Evolutionary conservation across 2,797 vertebrate species (phyloP).

Genomic region (Florisuga fusca): DNA sequence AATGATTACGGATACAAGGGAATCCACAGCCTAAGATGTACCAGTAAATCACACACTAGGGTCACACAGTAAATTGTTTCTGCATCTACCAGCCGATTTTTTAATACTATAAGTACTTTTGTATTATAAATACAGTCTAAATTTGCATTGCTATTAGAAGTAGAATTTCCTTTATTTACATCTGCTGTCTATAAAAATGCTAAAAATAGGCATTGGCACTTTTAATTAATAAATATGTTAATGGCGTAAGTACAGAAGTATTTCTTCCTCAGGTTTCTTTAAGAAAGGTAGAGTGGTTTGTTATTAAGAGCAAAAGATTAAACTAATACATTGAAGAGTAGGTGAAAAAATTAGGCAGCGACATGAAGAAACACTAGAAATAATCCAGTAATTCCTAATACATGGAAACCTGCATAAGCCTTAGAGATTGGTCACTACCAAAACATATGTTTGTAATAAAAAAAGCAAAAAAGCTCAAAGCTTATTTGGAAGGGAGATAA

Average conservation of each 20-base stretch:
- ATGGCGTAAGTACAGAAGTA: background rate
- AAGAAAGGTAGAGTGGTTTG: background rate
- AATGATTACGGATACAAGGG: background rate
- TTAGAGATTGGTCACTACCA: background rate
- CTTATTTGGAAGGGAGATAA: background rate
- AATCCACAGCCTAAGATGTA: background rate
- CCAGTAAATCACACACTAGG: background rate
- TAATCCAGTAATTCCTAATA: background rate
- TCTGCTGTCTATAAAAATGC: background rate
- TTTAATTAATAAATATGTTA: background rate
- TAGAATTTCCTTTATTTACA: background rate
- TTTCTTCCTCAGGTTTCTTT: background rate
- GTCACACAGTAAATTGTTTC: background rate
- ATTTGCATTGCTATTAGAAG: background rate
- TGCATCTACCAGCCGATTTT: background rate
- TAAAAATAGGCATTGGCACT: background rate
- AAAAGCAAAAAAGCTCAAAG: background rate
- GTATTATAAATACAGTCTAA: background rate
- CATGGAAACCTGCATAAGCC: background rate
- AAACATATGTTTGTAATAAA: background rate
- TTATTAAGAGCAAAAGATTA: background rate
- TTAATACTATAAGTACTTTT: background rate
- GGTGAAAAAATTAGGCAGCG: background rate
- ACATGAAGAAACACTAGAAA: background rate
- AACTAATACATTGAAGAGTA: background rate